Conservation (phyloP, 2,888 invertebrate species). For the Pemphredon lugubris region DNA sequence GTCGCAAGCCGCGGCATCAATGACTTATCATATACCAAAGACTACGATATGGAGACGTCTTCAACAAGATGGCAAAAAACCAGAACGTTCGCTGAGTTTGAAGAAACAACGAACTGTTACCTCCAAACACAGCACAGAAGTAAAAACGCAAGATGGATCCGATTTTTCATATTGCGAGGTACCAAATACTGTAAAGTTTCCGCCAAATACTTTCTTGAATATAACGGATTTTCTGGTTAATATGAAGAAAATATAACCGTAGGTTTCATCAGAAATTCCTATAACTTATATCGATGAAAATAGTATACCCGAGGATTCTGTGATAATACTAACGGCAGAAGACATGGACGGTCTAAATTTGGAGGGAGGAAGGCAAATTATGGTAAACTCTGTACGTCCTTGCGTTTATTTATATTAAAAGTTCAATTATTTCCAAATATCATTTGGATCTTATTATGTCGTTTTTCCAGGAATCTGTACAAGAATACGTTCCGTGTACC, state of each 20-base stretch:
- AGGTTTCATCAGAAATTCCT: slow-evolving; percentile 77
- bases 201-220: neutral
- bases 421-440: neutral
- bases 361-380: slow-evolving; percentile 74
- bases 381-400: slow-evolving; percentile 72
- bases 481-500: slow-evolving; percentile 73
- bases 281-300: slow-evolving; percentile 79
- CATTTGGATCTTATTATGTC: neutral
- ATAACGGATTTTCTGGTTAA: neutral
- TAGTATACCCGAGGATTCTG: slow-evolving; percentile 76
- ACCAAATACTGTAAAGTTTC: neutral
- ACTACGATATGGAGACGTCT: slow-evolving; percentile 81
- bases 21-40: slow-evolving; percentile 80
- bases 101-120: slow-evolving; percentile 43
- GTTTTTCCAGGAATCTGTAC: slow-evolving; percentile 67
- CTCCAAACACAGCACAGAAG: slow-evolving; percentile 37
- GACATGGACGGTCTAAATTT: slow-evolving; percentile 75
- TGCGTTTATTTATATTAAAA: slow-evolving; percentile 31
- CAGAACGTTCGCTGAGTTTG: slow-evolving; percentile 40
- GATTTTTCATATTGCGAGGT: slow-evolving; percentile 70
- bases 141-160: slow-evolving; percentile 44
- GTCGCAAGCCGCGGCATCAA: slow-evolving; percentile 80
- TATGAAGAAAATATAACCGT: slow-evolving; percentile 4
- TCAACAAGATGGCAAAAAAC: slow-evolving; percentile 73
- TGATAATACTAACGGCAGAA: slow-evolving; percentile 79